Evolutionary conservation across 2,888 invertebrate genomes (phyloP).

Genomic region (Dolichomitus sp.): DNA sequence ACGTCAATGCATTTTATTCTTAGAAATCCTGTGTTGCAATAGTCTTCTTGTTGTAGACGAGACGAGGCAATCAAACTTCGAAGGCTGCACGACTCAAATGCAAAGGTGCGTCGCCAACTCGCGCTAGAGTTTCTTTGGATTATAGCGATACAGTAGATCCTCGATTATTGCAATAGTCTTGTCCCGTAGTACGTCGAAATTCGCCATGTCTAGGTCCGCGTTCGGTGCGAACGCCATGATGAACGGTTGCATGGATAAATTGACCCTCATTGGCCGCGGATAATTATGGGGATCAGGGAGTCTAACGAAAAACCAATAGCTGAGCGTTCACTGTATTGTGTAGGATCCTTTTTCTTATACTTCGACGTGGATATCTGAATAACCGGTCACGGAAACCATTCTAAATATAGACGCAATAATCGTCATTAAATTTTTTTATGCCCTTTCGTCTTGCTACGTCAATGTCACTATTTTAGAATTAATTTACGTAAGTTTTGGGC

Average conservation of each 20-base stretch:
- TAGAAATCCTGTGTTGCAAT: constrained; percentile 42
- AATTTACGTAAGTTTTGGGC: neutral
- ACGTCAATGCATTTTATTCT: constrained; percentile 57
- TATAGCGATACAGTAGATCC: constrained; percentile 1
- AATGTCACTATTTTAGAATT: neutral
- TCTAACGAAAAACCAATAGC: neutral
- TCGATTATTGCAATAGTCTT: neutral
- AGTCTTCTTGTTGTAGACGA: constrained; percentile 23
- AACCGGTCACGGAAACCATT: constrained; percentile 35
- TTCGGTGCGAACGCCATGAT: too few relatives aligned
- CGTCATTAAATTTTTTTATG: constrained; percentile 17
- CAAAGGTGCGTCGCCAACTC: constrained; percentile 18
- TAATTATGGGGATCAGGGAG: neutral
- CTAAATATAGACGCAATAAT: constrained; percentile 20
- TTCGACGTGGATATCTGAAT: neutral
- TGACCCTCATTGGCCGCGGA: neutral
- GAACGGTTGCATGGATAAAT: neutral
- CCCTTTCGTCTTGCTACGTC: neutral
- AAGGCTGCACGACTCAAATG: constrained; percentile 20
- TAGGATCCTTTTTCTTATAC: neutral
- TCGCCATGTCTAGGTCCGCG: neutral
- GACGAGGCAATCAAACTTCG: constrained; percentile 17
- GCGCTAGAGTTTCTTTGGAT: constrained; percentile 5
- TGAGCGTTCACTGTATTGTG: constrained; percentile 5
- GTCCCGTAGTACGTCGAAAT: neutral